Evolutionary conservation across 2,113 vertebrate species (phyloP), one percentile per base, ranked within the genome.

Genomic region (Pogonocichla stellata): DNA sequence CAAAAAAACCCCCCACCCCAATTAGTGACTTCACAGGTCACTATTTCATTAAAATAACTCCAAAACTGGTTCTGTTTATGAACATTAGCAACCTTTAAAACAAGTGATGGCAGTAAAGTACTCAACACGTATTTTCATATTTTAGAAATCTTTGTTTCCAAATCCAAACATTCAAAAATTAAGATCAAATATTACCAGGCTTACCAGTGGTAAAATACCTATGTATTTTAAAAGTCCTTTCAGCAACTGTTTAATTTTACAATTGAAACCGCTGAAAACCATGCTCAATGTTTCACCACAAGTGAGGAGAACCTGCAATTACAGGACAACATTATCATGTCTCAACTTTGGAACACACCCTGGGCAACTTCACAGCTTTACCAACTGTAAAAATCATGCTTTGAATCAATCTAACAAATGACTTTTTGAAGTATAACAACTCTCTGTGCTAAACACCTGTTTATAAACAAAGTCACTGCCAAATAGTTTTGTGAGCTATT

Each of bases 201-300:
- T 96, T 38, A 38, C 88, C 79, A 73, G 56, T 31, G 33, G 29
- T 86, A 95, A 97, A 96, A 88, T 72, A 94, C 14, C 50, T 86
- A 78, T 3, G 2, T 54, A 34, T 89, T 96, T 95, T 79, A 50
- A 79, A 96, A 88, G 64, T 56, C 7, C 10, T 92, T 96, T 93
- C 62, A 5, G 17, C 28, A 81, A 67, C 47, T 85, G 28, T 73
- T 96, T 72, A 26, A 77, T 86, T 92, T 92, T 81, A 80, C 71
- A 86, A 54, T 14, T 86, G 34, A 92, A 89, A 80, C 72, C 45
- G 42, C 36, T 42, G 67, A 31, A 69, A 77, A 51, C 10, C 22
- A 54, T 3, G 28, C 28, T 61, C 15, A 28, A 86, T 82, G 19
- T 10, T 91, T 95, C 93, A 91, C 53, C 58, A 92, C 61, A 88